Evolutionary conservation across 2,888 invertebrate genomes (phyloP), one percentile per base, ranked within the genome.

Genomic region (Argyresthia goedartella): DNA sequence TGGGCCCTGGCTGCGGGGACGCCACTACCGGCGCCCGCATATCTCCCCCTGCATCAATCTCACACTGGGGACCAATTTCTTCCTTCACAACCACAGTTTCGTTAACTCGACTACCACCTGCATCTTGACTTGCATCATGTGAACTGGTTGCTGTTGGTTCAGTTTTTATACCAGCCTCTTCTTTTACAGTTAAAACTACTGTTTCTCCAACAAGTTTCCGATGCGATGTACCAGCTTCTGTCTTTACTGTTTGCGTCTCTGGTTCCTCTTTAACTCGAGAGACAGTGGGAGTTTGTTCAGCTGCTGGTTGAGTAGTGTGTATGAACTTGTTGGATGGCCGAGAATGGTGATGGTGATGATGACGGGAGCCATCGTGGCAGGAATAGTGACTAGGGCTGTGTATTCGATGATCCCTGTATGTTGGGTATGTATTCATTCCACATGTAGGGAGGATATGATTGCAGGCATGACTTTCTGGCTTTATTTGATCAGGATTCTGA

Each of bases 1-100:
- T 81, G 1, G 84, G 70, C 6, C 82, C 81, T 1, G 85, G 84
- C 56, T 81, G 82, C 4, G 85, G 82, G 4, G 82, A 78, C n/a
- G 0, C 33, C 11, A 47, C 47, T 6, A 6, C 25, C 8, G 14
- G 35, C 15, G 41, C 11, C 11, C 41, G 16, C 41, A 15, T 25
- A 11, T 49, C 42, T 9, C 49, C 41, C 25, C 36, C 48, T 8
- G 49, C 42, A 8, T 49, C 49, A 42, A 42, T 42, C 15, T 33
- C 49, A 49, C 49, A 10, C 25, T 25, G 13, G n/a, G 39, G 16
- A 10, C 25, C 25, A 16, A 8, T 16, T 25, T 49, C 49, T 9
- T 41, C 41, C 25, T 49, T 49, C 25, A 49, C 49, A 13, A 49
- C 33, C n/a, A 42, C 49, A 41, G 15, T 16, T 3, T 36, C 48